Evolutionary conservation across 2,113 vertebrate genomes (phyloP), one percentile per base, ranked within the genome.

Genomic region (Todiramphus chloris): DNA sequence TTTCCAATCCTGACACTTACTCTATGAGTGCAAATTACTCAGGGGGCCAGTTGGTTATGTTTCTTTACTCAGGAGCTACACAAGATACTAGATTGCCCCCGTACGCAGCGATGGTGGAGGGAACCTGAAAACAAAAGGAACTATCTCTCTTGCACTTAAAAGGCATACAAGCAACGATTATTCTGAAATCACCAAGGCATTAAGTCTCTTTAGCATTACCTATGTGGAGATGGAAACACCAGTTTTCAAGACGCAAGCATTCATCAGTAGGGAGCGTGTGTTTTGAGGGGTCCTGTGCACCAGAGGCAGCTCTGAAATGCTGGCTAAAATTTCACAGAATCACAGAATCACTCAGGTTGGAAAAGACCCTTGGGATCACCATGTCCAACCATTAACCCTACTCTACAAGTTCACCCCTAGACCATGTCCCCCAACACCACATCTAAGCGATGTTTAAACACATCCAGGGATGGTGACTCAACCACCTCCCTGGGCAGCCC

Each of bases 1-100:
- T 97, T 91, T 93, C 94, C 93, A 94, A 41, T 51, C 55, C 46
- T 96, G 92, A 94, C 95, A 89, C 62, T 94, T 92, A 58, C 84
- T 87, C 90, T 91, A 48, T 85, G 67, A 16, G 59, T 67, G 41
- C 75, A 79, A 87, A 92, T 89, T 94, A 90, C 83, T 85, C 5
- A 0, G 53, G 19, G 48, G 44, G 74, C 37, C 33, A 81, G 60
- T 92, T 84, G 93, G 30, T 5, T 92, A 35, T 4, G 9, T 96
- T 97, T 93, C 68, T 92, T 95, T 92, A 83, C 64, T 27, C 3
- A 33, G 51, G 46, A 81, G 25, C 17, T 87, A 67, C 83, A 78
- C 53, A 56, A 9, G 14, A 77, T 68, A 37, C 44, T 75, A 44
- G 59, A 66, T 81, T 85, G 62, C 25, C 46, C 16, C 51, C 73